These are phyloP conservation scores for Aleiodes testaceus DNA, from an alignment of 2,888 invertebrate species.

Conservation along the genomic window DNA sequence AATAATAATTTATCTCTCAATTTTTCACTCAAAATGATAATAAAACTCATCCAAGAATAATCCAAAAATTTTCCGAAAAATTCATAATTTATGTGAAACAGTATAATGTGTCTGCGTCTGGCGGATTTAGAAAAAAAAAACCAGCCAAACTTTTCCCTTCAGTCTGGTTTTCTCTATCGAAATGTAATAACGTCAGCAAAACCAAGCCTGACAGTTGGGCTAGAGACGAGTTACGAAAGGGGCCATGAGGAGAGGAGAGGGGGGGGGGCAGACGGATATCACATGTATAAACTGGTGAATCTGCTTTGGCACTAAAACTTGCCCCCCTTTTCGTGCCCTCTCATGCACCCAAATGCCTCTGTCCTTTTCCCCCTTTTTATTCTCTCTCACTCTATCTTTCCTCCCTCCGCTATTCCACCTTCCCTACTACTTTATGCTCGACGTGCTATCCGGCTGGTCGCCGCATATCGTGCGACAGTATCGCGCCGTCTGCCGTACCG, in stretches of 20 bases:
- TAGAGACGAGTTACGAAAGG: neutral
- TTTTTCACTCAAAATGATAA: no score
- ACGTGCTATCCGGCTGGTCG: slow-evolving; percentile 34
- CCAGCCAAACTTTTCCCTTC: neutral
- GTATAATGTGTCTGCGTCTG: neutral
- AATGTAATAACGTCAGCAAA: slow-evolving; percentile 3
- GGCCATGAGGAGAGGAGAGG: neutral
- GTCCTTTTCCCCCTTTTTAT: slow-evolving; percentile 6
- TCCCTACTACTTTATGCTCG: slow-evolving; percentile 38
- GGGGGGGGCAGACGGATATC: neutral
- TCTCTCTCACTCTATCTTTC: slow-evolving; percentile 6
- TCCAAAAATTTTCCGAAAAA: neutral
- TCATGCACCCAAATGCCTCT: slow-evolving; percentile 15
- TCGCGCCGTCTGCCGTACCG: slow-evolving; percentile 54
- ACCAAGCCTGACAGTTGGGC: no score
- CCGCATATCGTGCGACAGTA: slow-evolving; percentile 52
- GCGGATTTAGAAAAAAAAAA: neutral
- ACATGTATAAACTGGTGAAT: slow-evolving; percentile 16
- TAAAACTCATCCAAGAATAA: no score
- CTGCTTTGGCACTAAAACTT: slow-evolving; percentile 21
- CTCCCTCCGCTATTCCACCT: slow-evolving; percentile 38
- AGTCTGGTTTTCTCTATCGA: slow-evolving; percentile 17
- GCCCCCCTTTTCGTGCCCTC: neutral
- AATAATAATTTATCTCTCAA: no score
- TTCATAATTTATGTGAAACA: neutral